Evolutionary conservation across 2,113 vertebrate genomes (phyloP).

Genomic region (Pardalotus punctatus): DNA sequence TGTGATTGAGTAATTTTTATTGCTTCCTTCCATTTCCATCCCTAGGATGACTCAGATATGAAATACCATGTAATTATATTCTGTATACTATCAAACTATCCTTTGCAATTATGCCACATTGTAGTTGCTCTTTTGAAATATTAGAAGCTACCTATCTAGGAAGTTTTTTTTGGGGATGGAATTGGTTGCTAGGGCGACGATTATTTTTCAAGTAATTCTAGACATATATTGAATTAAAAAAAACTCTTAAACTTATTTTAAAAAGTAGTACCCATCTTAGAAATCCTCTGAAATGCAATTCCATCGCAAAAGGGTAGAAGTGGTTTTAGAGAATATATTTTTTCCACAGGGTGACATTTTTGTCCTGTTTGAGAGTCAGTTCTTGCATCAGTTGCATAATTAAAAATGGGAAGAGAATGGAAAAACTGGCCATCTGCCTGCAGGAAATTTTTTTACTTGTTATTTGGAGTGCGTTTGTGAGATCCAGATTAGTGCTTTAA

Average conservation of each 20-base stretch:
- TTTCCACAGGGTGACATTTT: not conserved
- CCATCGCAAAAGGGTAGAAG: not conserved
- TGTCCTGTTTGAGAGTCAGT: not conserved
- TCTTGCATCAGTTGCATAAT: not conserved
- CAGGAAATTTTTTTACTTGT: not conserved
- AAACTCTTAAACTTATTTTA: not conserved
- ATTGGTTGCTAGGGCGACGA: not conserved
- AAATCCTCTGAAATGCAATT: not conserved
- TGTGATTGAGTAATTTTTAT: not conserved
- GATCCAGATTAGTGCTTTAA: not conserved
- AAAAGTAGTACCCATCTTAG: not conserved
- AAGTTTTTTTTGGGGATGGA: not conserved
- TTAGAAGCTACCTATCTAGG: not conserved
- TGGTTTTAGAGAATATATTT: not conserved
- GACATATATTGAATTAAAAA: not conserved
- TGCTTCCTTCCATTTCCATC: conserved; percentile 1
- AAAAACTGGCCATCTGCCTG: not conserved
- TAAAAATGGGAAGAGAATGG: not conserved
- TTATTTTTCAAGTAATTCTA: not conserved
- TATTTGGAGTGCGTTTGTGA: not conserved
- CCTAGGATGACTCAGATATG: not conserved
- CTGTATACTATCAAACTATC: not conserved
- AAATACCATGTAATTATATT: conserved; percentile 16
- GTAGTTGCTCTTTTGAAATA: not conserved
- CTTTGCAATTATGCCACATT: conserved; percentile 15